Evolutionary conservation across 2,113 vertebrate genomes (phyloP).

Genomic region (Amblyopsis rosae): DNA sequence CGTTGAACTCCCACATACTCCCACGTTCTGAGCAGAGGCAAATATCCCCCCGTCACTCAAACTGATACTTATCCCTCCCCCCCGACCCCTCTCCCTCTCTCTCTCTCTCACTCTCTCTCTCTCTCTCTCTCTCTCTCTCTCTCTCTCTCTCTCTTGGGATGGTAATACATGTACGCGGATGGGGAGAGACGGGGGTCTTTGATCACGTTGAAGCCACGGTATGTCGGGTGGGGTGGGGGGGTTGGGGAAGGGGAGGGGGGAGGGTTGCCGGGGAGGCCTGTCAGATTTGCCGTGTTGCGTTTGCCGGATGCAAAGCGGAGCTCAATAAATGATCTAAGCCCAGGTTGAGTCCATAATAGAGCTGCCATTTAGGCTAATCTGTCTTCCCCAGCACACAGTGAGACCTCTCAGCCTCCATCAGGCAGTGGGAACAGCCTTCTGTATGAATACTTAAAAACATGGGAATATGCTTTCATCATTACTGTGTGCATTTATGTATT

Average conservation of each 20-base stretch:
- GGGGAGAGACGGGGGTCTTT: slow-evolving; percentile 58
- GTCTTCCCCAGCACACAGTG: slow-evolving; percentile 35
- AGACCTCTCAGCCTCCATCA: slow-evolving; percentile 52
- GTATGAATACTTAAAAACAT: no score
- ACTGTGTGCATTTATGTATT: no score
- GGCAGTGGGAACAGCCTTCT: background rate
- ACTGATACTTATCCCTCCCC: slow-evolving; percentile 43
- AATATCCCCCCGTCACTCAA: slow-evolving; percentile 36
- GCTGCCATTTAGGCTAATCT: slow-evolving; percentile 77
- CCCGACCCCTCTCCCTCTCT: background rate
- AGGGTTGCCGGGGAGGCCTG: slow-evolving; percentile 58
- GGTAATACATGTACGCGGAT: slow-evolving; percentile 44
- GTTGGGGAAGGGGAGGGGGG: background rate
- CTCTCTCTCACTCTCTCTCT: slow-evolving; percentile 31
- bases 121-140: slow-evolving; percentile 35
- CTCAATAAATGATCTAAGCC: slow-evolving; percentile 79
- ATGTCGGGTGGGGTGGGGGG: slow-evolving; percentile 23
- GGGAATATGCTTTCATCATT: no score
- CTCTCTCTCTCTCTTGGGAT: slow-evolving; percentile 29
- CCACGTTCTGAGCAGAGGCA: slow-evolving; percentile 6
- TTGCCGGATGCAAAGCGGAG: slow-evolving; percentile 64
- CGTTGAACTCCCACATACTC: slow-evolving; percentile 31
- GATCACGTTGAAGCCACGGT: slow-evolving; percentile 65
- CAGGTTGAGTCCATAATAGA: slow-evolving; percentile 81
- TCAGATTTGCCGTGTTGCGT: slow-evolving; percentile 74